phyloP scores from a whole-genome alignment of 2,113 vertebrate species.

The Pagrus major region DNA sequence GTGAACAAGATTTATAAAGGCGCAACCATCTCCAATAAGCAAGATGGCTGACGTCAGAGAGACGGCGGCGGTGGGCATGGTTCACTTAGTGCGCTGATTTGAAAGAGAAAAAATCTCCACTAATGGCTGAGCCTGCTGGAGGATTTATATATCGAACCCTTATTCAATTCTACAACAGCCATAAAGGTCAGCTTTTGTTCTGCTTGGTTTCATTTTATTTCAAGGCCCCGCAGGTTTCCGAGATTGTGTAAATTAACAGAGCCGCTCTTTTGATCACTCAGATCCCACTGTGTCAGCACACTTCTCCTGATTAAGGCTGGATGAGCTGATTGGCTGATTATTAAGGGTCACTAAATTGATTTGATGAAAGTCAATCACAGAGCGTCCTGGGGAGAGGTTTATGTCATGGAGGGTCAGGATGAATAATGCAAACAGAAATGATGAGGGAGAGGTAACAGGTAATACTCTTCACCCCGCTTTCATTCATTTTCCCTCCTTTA shows the following conservation, averaged over 20 bases:
- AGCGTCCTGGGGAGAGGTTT: constrained; percentile 1
- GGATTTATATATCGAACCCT: constrained; percentile 54
- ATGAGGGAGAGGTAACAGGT: neutral
- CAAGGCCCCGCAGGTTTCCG: constrained; percentile 15
- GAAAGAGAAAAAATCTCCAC: constrained; percentile 4
- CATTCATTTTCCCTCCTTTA: neutral
- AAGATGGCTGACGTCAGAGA: constrained; percentile 8
- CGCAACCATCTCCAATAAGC: neutral
- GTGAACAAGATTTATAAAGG: constrained; percentile 37
- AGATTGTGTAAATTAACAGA: constrained; percentile 51
- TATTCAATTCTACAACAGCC: constrained; percentile 52
- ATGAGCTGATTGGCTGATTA: constrained; percentile 58
- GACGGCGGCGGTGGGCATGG: constrained; percentile 11
- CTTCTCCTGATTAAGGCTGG: constrained; percentile 41
- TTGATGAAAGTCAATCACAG: constrained; percentile 42
- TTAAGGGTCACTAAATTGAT: constrained; percentile 46
- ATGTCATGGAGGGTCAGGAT: neutral
- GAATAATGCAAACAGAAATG: neutral
- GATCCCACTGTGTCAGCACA: constrained; percentile 58
- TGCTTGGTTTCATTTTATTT: constrained; percentile 63
- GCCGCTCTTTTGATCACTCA: constrained; percentile 36
- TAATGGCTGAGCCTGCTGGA: constrained; percentile 25
- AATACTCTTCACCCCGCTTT: constrained; percentile 1
- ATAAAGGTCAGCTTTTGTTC: constrained; percentile 66
- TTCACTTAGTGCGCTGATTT: constrained; percentile 45